A percentile compares a stretch with the other conserved stretches of the same genome.
These are phyloP conservation scores for Drosophila lutescens DNA, from an alignment of 2,888 invertebrate genomes.

Conservation along the genomic window DNA sequence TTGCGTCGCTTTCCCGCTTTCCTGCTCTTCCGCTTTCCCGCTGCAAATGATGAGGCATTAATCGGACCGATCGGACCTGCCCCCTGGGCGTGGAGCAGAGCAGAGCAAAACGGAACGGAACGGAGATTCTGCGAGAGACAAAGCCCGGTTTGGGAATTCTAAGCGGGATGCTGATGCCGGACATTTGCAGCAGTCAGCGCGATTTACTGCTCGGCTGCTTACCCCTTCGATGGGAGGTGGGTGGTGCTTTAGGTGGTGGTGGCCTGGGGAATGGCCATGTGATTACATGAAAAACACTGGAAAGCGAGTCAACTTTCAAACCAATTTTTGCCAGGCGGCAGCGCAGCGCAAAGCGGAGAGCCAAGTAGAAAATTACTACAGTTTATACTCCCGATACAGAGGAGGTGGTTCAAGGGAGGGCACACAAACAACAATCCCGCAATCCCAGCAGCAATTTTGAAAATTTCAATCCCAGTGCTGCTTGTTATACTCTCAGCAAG, in stretches of 20 bases:
- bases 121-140: slow-evolving; percentile 39
- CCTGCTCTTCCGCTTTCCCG: slow-evolving; percentile 41
- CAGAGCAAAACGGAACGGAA: slow-evolving; percentile 23
- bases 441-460: slow-evolving; percentile 80
- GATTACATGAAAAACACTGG: slow-evolving; percentile 60
- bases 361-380: slow-evolving; percentile 64
- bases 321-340: slow-evolving; percentile 62
- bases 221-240: slow-evolving; percentile 17
- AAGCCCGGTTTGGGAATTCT: slow-evolving; percentile 44
- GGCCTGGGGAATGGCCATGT: slow-evolving; percentile 38
- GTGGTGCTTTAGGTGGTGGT: neutral
- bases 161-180: slow-evolving; percentile 41
- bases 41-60: slow-evolving; percentile 72
- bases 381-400: slow-evolving; percentile 41
- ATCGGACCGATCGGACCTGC: slow-evolving; percentile 60
- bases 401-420: slow-evolving; percentile 4
- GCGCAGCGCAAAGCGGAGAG: slow-evolving; percentile 28
- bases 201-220: slow-evolving; percentile 74
- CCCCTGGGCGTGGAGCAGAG: slow-evolving; percentile 66
- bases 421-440: slow-evolving; percentile 66
- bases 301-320: slow-evolving; percentile 52
- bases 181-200: slow-evolving; percentile 61
- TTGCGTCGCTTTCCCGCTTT: slow-evolving; percentile 44
- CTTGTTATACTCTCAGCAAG: slow-evolving; percentile 22
- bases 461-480: slow-evolving; percentile 74